These are phyloP conservation scores for Montifringilla adamsi DNA, from an alignment of 2,113 vertebrate species.

Conservation along the genomic window DNA sequence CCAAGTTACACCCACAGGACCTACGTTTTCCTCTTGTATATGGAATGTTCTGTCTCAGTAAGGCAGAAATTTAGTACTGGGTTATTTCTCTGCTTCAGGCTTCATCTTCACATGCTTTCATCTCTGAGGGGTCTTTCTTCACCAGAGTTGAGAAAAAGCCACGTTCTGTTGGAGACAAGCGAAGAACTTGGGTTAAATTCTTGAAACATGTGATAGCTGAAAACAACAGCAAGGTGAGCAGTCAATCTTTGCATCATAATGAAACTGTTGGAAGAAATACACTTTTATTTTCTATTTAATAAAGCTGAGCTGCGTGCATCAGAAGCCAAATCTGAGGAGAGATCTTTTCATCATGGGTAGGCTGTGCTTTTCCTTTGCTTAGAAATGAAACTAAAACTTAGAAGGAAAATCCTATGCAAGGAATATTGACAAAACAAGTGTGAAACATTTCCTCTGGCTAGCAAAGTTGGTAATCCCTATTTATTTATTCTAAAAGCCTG, in stretches of 20 bases:
- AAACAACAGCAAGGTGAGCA: not conserved
- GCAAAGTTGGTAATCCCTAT: not conserved
- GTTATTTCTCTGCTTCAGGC: not conserved
- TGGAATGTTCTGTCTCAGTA: not conserved
- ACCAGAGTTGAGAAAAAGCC: conserved; percentile 33
- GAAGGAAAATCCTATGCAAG: not conserved
- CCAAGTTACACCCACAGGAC: not conserved
- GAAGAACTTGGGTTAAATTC: not conserved
- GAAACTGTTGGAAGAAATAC: not conserved
- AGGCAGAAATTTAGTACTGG: not conserved
- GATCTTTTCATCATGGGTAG: not conserved
- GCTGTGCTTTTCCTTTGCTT: not conserved
- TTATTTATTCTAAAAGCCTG: not conserved
- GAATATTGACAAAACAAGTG: not conserved
- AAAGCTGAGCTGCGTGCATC: not conserved
- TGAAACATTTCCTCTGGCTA: not conserved
- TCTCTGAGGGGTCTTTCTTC: conserved; percentile 70
- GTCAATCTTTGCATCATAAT: not conserved
- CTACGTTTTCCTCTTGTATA: not conserved
- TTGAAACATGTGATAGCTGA: not conserved
- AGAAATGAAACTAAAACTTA: not conserved
- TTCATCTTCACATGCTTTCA: conserved; percentile 56
- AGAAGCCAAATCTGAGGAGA: not conserved
- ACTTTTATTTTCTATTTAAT: not conserved
- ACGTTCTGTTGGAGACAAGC: conserved; percentile 65